A percentile compares a stretch with the other conserved stretches of the same genome.
Evolutionary conservation across 2,888 invertebrate species (phyloP).

Genomic region (Stomorhina lunata): DNA sequence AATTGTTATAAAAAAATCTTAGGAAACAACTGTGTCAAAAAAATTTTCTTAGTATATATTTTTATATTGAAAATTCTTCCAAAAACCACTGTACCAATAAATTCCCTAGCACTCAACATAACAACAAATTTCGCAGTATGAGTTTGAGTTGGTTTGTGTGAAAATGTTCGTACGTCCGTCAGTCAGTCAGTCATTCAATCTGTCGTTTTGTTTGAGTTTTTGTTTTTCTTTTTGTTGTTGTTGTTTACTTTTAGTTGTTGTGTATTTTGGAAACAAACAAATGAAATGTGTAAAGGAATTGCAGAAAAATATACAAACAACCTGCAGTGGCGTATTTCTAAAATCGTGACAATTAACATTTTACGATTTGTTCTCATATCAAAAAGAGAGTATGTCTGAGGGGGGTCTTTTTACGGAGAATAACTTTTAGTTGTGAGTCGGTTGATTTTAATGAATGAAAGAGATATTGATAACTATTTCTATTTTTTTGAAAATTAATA

Average conservation of each 20-base stretch:
- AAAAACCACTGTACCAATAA: slow-evolving; percentile 55
- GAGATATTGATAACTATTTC: no score
- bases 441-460: no score
- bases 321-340: slow-evolving; percentile 74
- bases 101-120: slow-evolving; percentile 70
- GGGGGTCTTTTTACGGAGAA: not conserved
- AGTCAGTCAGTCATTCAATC: no score
- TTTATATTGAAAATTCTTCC: no score
- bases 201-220: no score
- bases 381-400: not conserved
- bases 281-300: slow-evolving; percentile 78
- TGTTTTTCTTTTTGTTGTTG: not conserved
- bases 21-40: no score
- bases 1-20: no score
- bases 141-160: not conserved
- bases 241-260: slow-evolving; percentile 34
- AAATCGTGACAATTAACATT: not conserved
- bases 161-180: slow-evolving; percentile 65
- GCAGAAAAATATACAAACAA: slow-evolving; percentile 78
- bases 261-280: slow-evolving; percentile 75
- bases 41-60: no score
- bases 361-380: not conserved
- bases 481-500: no score
- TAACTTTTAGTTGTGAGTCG: no score
- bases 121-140: slow-evolving; percentile 54